Percentiles rank a stretch among this genome's conserved stretches.
phyloP scores from a whole-genome alignment of 2,797 vertebrate species.

The Nannoperca australis region DNA sequence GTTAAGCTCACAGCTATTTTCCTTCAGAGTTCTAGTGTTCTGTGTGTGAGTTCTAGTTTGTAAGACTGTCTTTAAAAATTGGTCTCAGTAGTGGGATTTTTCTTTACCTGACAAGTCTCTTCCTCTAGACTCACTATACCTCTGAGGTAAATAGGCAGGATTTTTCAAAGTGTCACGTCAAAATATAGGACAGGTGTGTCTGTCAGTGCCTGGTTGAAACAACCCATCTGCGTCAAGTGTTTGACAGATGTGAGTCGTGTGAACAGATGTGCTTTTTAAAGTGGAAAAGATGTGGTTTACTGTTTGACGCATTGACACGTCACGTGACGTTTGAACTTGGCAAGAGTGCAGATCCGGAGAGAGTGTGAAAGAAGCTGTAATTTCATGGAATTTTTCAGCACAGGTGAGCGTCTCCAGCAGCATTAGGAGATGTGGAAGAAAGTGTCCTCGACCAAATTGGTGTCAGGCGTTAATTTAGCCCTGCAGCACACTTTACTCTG shows the following conservation, averaged over 20 bases:
- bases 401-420: constrained; percentile 52
- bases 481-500: constrained; percentile 47
- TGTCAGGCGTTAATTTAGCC: constrained; percentile 76
- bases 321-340: constrained; percentile 29
- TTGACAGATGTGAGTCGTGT: constrained; percentile 14
- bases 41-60: no score
- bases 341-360: constrained; percentile 21
- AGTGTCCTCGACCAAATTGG: constrained; percentile 63
- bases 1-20: constrained; percentile 2
- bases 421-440: constrained; percentile 48
- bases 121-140: no score
- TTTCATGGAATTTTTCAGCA: constrained; percentile 68
- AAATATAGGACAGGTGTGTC: constrained; percentile 29
- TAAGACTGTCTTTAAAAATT: constrained; percentile 9
- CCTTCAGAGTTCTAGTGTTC: not conserved
- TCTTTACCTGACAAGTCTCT: not conserved
- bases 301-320: constrained; percentile 7
- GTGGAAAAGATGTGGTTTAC: not conserved
- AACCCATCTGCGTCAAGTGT: not conserved
- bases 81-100: not conserved
- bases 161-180: not conserved
- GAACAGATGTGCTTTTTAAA: constrained; percentile 25
- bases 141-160: not conserved
- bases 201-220: not conserved
- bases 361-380: constrained; percentile 43